Evolutionary conservation across 2,888 invertebrate genomes (phyloP), one percentile per base, ranked within the genome.

Genomic region (Psylliodes chrysocephalus): DNA sequence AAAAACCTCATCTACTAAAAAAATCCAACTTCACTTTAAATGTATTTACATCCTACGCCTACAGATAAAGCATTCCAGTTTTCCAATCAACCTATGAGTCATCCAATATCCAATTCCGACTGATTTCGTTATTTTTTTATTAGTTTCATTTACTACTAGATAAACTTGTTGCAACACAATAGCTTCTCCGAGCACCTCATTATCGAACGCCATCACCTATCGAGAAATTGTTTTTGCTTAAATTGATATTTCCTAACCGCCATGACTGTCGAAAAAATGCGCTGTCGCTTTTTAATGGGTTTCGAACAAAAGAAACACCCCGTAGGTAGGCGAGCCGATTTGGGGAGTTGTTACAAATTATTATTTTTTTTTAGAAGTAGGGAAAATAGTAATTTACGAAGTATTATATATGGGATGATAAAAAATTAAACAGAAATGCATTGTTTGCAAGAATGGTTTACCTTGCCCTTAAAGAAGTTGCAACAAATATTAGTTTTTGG

Each of bases 201-300:
- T 64, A 64, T 38, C 42, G 42, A n/a, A 51, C 59, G 52, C 60
- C 52, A 57, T 60, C 60, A 44, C 55, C 28, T 47, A 51, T 54
- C 28, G 49, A 38, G 60, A 64, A 64, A 64, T 64, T 64, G 64
- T 64, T 64, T 60, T 64, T 64, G 60, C 60, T 64, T 55, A 55
- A 64, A 55, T 60, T 51, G 51, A 60, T 64, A 42, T 60, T 64
- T 64, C 64, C 54, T 60, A 64, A 60, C 60, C 60, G 42, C 19
- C 55, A 55, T 64, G 64, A 64, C 64, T 64, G 17, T 60, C 55
- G 15, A 57, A 46, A 40, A 46, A 40, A 47, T 40, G 15, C 51
- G 28, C 14, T 52, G 19, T 42, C 33, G 38, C 42, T 54, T 42
- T 47, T 38, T 42, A 55, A 64, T 60, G 30, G 60, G 49, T 64